Base-by-base conservation (phyloP, 2,797 vertebrate genomes). In the Rhinophrynus dorsalis region DNA sequence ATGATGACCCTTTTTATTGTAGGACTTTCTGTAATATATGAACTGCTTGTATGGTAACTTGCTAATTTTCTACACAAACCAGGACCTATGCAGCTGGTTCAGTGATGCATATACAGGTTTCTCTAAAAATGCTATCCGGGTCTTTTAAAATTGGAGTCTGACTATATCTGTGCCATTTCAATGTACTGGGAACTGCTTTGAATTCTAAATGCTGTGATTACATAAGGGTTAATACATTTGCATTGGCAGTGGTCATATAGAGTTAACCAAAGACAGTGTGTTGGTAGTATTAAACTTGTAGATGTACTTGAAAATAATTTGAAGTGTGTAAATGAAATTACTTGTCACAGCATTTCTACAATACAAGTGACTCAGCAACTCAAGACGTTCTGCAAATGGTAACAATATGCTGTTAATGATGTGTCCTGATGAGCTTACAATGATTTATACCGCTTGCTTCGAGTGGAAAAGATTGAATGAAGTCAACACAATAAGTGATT, bases 331-430 rank as follows among this genome's bases (percentile, higher is more conserved):
- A 23, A 33, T 56, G 12, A 35, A 21, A 13, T 24, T 18, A 35
- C 12, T 21, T 40, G 23, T 40, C 12, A 24, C 26, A 8, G 8
- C 24, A 40, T 58, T 42, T 56, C 11, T 56, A n/a, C 21, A 56
- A 38, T 30, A 32, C 12, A 32, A 35, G 51, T 12, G 17, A 20
- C 51, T 55, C 15, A 55, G 21, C 47, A 33, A 29, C 18, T 56
- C 30, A 37, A 37, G 3, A 13, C 30, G 23, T 80, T 73, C 70
- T 77, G 82, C 75, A 75, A 81, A 89, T 89, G 80, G 88, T 88
- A 86, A 91, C 83, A 88, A 89, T 87, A 89, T 86, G 81, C 83
- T 83, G 84, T 85, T 89, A 89, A 86, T 92, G 92, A 90, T 88
- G 86, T 83, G 81, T 82, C 79, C 87, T 90, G 88, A 91, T 83